Base-by-base conservation (phyloP, 2,888 invertebrate species). In the Drosophila gaucha region DNA sequence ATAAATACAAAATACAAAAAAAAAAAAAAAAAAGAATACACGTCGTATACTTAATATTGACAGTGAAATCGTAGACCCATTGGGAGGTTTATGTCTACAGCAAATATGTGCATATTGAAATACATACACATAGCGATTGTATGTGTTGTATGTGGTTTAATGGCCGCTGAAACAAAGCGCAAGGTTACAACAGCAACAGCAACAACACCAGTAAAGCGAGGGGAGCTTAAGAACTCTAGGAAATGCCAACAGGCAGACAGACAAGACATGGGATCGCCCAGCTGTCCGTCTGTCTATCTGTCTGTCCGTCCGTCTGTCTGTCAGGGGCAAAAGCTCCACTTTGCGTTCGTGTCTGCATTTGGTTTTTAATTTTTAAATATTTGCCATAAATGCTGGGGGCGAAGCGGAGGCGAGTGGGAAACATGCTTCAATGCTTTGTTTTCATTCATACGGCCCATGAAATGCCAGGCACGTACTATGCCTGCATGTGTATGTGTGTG, bases 81-180 rank as follows among this genome's bases (percentile, higher is more conserved):
- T 67, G 58, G 46, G 57, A n/a, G 50, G 31, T 63, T 44, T 72
- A 64, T 69, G 38, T 52, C 54, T 58, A 60, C 43, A 55, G 18
- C 63, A 74, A 74, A 74, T 67, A 60, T 73, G 55, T 71, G 55
- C 67, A 51, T 41, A 67, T 39, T 38, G 36, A 39, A 66, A 46
- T 55, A 39, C 24, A 44, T 14, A 62, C 35, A 50, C 46, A 30
- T 28, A 6, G 49, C 18, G 49, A 24, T 49, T 55, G 41, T 44
- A 28, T 41, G 20, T 46, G 51, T 28, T 54, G 18, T 59, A 59
- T 69, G 65, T 72, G 83, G 86, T 85, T 83, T 88, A 86, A 80
- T 88, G 88, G 75, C 69, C 86, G 74, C 41, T 80, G 68, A 76
- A 86, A 82, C 86, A 84, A 84, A 86, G 84, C 75, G 56, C 82